Evolutionary conservation across 2,797 vertebrate genomes (phyloP).

Genomic region (Acanthiza pusilla): DNA sequence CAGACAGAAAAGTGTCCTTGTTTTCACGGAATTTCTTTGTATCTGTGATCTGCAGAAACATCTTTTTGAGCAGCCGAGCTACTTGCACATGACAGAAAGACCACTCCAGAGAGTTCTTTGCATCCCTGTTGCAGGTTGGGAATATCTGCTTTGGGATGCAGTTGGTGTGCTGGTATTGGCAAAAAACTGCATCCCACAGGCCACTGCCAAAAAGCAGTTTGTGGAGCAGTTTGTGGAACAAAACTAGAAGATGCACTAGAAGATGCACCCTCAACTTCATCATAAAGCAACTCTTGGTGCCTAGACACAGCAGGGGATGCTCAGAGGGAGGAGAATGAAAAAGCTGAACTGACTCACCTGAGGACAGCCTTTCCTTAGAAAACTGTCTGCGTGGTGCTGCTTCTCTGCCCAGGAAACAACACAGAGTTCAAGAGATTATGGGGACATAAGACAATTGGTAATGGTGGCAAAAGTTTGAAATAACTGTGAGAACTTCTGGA

Average conservation of each 20-base stretch:
- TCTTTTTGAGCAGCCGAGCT: background rate
- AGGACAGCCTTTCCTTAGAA: background rate
- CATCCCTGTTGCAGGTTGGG: background rate
- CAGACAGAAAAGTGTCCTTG: background rate
- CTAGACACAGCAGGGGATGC: background rate
- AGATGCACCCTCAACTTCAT: background rate
- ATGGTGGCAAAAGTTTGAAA: background rate
- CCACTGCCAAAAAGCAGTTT: background rate
- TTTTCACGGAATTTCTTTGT: background rate
- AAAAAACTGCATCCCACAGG: background rate
- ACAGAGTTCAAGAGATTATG: background rate
- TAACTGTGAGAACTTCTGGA: background rate
- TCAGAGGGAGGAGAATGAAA: background rate
- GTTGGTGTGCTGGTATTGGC: background rate
- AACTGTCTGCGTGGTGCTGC: background rate
- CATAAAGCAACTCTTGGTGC: background rate
- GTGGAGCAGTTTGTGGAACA: background rate
- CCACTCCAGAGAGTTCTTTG: fast-evolving
- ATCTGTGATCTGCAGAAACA: background rate
- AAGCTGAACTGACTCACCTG: background rate
- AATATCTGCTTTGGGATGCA: background rate
- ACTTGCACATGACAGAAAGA: background rate
- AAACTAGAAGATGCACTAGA: too few species aligned
- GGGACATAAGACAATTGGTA: fast-evolving
- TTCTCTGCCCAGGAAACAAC: background rate